Percentiles rank a stretch among this genome's conserved stretches.
Evolutionary conservation across 1,140 invertebrate species (phyloP).

Genomic region (Onthophagus taurus): DNA sequence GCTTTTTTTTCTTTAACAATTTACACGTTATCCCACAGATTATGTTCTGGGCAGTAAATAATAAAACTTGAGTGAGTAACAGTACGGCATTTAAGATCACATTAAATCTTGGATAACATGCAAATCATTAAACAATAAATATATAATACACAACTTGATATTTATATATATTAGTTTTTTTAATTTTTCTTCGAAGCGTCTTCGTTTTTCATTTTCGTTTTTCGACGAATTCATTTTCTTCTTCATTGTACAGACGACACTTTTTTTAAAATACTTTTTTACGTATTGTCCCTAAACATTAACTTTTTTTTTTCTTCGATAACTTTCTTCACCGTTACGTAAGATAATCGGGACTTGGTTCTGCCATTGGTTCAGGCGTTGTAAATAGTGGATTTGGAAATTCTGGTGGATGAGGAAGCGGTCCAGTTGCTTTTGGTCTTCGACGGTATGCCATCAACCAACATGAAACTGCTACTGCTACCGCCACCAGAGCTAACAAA

Average conservation of each 20-base stretch:
- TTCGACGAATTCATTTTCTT: neutral
- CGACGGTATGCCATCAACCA: constrained; percentile 90
- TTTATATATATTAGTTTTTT: no score
- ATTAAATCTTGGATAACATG: constrained; percentile 1
- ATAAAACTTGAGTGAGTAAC: constrained; percentile 12
- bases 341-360: constrained; percentile 74
- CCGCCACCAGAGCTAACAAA: constrained; percentile 80
- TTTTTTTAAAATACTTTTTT: no score
- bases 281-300: no score
- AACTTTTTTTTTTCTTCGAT: constrained; percentile 4
- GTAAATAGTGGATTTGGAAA: constrained; percentile 91
- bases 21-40: constrained; percentile 13
- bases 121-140: constrained; percentile 10
- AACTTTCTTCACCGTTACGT: constrained; percentile 28
- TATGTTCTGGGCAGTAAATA: constrained; percentile 15
- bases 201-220: neutral
- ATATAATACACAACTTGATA: constrained; percentile 12
- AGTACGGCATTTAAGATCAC: constrained; percentile 6
- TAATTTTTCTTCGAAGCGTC: constrained; percentile 6
- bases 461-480: constrained; percentile 88
- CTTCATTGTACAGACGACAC: neutral
- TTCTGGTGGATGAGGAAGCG: constrained; percentile 86
- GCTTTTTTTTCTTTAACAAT: no score
- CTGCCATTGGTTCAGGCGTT: constrained; percentile 66
- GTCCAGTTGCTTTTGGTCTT: constrained; percentile 73